Conservation (phyloP, 2,888 invertebrate genomes). For the Eristalis tenax region DNA sequence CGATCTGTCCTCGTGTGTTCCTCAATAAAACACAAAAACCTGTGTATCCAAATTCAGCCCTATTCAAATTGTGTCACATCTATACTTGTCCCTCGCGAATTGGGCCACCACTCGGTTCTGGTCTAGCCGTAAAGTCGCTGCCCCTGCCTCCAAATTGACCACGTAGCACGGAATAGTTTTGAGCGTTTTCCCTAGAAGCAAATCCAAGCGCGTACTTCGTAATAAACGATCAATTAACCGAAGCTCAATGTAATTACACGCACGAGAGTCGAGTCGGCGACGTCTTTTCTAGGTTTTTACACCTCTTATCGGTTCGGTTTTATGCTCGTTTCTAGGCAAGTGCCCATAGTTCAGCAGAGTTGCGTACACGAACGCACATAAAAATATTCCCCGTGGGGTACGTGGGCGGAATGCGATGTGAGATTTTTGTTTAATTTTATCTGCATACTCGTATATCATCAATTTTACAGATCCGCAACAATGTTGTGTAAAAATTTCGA, state of each 20-base stretch:
- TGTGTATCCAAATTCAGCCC: not conserved
- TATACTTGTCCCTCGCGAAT: not conserved
- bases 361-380: conserved; percentile 31
- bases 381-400: conserved; percentile 41
- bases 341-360: conserved; percentile 10
- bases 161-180: not conserved
- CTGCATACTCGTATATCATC: conserved; percentile 3
- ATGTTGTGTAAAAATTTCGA: not conserved
- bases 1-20: not conserved
- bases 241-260: conserved; percentile 6
- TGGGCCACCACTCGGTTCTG: not conserved
- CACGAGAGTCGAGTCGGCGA: not conserved
- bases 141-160: not conserved
- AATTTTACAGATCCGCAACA: conserved; percentile 27
- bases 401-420: conserved; percentile 43
- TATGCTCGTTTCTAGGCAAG: not conserved
- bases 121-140: not conserved
- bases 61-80: not conserved
- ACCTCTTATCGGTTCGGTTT: conserved; percentile 3
- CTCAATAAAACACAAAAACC: not conserved
- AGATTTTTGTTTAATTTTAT: conserved; percentile 17
- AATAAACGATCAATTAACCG: conserved; percentile 25
- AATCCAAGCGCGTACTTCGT: not conserved
- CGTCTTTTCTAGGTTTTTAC: conserved; percentile 10
- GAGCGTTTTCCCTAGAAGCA: not conserved